Evolutionary conservation across 2,113 vertebrate species (phyloP).

Genomic region (Saimiri boliviensis): DNA sequence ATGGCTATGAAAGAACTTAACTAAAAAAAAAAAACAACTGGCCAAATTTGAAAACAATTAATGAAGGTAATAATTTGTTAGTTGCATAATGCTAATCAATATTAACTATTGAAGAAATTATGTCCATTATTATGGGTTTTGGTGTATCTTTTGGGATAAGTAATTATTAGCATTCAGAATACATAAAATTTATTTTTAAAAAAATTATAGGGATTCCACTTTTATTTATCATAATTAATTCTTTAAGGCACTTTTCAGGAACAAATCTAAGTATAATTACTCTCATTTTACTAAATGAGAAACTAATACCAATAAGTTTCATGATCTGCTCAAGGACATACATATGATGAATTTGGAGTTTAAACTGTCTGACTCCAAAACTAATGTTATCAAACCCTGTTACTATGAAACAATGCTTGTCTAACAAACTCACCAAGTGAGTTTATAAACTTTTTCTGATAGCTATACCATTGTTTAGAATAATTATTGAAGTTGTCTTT

Average conservation of each 20-base stretch:
- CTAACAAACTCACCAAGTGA: background rate
- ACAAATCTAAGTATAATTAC: background rate
- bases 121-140: background rate
- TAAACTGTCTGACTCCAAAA: background rate
- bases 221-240: conserved; percentile 20
- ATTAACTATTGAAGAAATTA: background rate
- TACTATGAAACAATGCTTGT: background rate
- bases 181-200: background rate
- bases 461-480: background rate
- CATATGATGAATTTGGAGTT: background rate
- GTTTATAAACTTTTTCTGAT: background rate
- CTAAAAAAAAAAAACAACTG: background rate
- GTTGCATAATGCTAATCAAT: background rate
- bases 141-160: background rate
- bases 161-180: background rate
- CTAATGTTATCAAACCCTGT: background rate
- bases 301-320: background rate
- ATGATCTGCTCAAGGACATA: background rate
- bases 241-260: background rate
- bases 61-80: background rate
- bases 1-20: background rate
- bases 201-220: background rate
- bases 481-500: background rate
- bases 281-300: background rate
- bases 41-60: background rate